Evolutionary conservation across 2,797 vertebrate species (phyloP).

Genomic region (Natrix natrix): DNA sequence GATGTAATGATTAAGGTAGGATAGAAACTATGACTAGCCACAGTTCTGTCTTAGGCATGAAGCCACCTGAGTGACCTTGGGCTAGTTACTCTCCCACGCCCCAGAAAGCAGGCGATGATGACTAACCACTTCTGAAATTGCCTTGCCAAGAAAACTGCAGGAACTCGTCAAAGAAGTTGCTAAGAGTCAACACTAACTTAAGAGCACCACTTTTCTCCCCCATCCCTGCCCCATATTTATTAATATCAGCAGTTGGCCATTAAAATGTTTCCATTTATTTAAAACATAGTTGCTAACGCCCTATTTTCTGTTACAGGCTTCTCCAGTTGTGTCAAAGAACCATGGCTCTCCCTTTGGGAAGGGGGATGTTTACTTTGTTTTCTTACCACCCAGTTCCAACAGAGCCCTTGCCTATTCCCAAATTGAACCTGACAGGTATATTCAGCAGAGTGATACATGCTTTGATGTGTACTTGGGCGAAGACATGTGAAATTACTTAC

Average conservation of each 20-base stretch:
- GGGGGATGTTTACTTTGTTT: constrained; percentile 96
- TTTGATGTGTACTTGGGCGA: not conserved
- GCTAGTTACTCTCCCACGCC: not conserved
- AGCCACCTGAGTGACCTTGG: not conserved
- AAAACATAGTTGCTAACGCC: not conserved
- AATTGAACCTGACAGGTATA: constrained; percentile 93
- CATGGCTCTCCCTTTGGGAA: constrained; percentile 93
- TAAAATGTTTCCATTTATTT: rapidly evolving
- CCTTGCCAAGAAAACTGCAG: not conserved
- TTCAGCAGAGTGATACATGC: not conserved
- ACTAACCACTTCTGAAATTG: not conserved
- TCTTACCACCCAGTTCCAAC: constrained; percentile 95
- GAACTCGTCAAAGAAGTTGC: not conserved
- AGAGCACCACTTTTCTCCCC: not conserved
- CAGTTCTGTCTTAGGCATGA: not conserved
- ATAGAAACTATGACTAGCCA: not conserved
- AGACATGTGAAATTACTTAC: not conserved
- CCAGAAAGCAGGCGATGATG: not conserved
- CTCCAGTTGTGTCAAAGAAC: constrained; percentile 93
- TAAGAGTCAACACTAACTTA: not conserved
- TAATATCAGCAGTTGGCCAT: not conserved
- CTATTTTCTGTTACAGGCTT: constrained; percentile 61
- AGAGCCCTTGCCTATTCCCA: constrained; percentile 92
- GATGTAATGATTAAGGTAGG: not conserved
- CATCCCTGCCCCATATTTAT: not conserved